Evolutionary conservation across 2,113 vertebrate species (phyloP).

Genomic region (Dolichallabes microphthalmus): DNA sequence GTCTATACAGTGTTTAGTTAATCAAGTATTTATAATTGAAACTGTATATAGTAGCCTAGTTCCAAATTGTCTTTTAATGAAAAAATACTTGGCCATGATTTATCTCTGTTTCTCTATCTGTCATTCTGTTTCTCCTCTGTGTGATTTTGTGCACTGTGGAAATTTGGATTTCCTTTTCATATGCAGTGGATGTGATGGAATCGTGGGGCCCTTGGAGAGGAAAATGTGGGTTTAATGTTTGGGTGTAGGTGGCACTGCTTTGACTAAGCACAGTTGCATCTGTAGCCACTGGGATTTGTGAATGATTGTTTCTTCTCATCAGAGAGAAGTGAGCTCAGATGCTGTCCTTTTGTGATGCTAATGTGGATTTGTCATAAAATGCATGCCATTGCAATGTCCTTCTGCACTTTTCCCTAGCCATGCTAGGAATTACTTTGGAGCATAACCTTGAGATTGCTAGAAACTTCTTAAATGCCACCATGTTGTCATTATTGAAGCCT

Average conservation of each 20-base stretch:
- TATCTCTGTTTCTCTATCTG: slow-evolving; percentile 39
- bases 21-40: neutral
- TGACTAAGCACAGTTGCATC: slow-evolving; percentile 39
- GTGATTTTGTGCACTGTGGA: slow-evolving; percentile 44
- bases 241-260: slow-evolving; percentile 44
- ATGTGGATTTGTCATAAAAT: slow-evolving; percentile 43
- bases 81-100: neutral
- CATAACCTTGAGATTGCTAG: slow-evolving; percentile 48
- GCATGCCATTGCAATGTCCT: slow-evolving; percentile 24
- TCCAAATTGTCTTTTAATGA: slow-evolving; percentile 16
- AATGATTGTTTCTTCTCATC: slow-evolving; percentile 36
- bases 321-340: slow-evolving; percentile 21
- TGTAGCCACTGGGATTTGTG: slow-evolving; percentile 42
- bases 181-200: slow-evolving; percentile 30
- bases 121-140: slow-evolving; percentile 34
- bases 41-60: neutral
- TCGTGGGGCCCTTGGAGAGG: slow-evolving; percentile 31
- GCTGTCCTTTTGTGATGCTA: slow-evolving; percentile 52
- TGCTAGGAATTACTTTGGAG: slow-evolving; percentile 26
- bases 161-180: slow-evolving; percentile 38
- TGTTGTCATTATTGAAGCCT: slow-evolving; percentile 1
- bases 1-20: neutral
- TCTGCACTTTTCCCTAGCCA: slow-evolving; percentile 10
- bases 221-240: slow-evolving; percentile 34
- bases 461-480: slow-evolving; percentile 43